Base-by-base conservation (phyloP, 2,888 invertebrate species). In the Melipona bicolor region DNA sequence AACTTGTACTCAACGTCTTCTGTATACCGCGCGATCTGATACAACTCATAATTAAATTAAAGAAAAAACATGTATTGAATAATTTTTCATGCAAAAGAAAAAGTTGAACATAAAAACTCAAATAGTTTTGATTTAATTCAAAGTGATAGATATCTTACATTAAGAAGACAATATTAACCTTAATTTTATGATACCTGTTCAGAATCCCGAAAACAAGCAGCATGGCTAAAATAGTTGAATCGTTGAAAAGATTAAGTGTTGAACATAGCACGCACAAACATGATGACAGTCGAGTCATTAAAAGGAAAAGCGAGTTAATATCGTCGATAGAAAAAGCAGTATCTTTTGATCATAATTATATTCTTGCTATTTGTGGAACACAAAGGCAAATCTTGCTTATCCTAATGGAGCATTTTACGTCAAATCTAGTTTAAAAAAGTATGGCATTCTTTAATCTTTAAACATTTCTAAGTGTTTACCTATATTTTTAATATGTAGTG, bases 321-420 rank as follows among this genome's bases (percentile, higher is more conserved):
- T 82, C 90, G 80, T 92, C 81, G 3, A 91, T 93, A 56, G 96
- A 97, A 94, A 95, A 95, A 71, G 94, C 95, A 0, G 95, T 96
- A 54, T 95, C 96, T 0, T 88, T 95, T 0, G 95, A 95, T 52
- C 95, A 96, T 81, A 95, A 95, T 4, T 97, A 97, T 90, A 95
- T 97, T 73, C 95, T 97, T 67, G 95, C 95, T 78, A 91, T 97
- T 85, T 95, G 95, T 87, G 96, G 95, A 4, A 96, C 96, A 75
- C 93, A 93, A 81, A 95, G 95, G 96, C 96, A 94, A 83, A 88
- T 87, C 62, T 59, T 75, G 88, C 54, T 50, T 75, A 84, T 78
- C 6, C n/a, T 81, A 79, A 77, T 59, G 19, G 81, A 92, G 90
- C 13, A 75, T 54, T 77, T 85, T 54, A 72, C 17, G 49, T 81